Evolutionary conservation across 2,888 invertebrate genomes (phyloP), one percentile per base, ranked within the genome.

Genomic region (Deilephila porcellus): DNA sequence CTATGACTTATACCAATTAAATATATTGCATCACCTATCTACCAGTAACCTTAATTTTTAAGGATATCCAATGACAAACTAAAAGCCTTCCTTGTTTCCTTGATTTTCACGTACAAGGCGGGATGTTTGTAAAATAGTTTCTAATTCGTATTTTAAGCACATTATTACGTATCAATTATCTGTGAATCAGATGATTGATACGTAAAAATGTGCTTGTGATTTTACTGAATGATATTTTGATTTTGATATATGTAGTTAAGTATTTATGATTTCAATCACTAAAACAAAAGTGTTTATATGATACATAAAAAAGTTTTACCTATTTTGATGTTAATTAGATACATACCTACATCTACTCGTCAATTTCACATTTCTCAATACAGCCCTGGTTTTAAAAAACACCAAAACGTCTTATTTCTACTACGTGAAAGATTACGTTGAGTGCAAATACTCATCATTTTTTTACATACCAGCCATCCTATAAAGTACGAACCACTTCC

Each of bases 21-120:
- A 25, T 14, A 52, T 52, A 67, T 67, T 20, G 64, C 64, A 64
- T 67, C 25, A 67, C 45, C 25, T 67, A 37, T 37, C 63, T 52
- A 56, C 56, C 56, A 11, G 45, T 25, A 52, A 67, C 64, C 67
- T 52, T 67, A 25, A 25, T 25, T 52, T 52, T 67, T 52, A 67
- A 52, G 52, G 52, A 52, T 25, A 17, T 14, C 17, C 67, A 62
- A 63, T 63, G 74, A 52, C 52, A 70, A 63, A 73, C 45, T 62
- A 32, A 53, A 72, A 45, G 45, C 45, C 71, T 19, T 52, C 74
- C 72, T 77, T 73, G 37, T 11, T 64, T 64, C 37, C 20, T 63
- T 7, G 19, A 45, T n/a, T 56, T 56, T 56, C n/a, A 8, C 4
- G 45, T 11, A 37, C 6, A 45, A 52, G 25, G 29, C 17, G 14